Evolutionary conservation across 2,113 vertebrate genomes (phyloP), one percentile per base, ranked within the genome.

Genomic region (Equus quagga): DNA sequence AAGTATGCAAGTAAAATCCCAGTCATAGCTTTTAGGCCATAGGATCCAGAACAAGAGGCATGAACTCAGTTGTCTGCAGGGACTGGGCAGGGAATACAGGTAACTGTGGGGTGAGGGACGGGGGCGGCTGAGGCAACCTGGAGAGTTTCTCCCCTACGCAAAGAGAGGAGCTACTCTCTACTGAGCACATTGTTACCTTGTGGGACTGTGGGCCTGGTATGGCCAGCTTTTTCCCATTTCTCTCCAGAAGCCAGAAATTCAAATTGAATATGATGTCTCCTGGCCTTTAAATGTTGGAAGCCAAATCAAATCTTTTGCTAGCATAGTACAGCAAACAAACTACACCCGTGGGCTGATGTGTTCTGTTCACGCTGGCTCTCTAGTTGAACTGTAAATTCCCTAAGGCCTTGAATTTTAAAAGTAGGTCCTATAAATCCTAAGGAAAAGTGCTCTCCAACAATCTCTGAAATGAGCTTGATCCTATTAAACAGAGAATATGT

Each of bases 391-490:
- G 49, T 95, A 92, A 96, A 81, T 95, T 24, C 60, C 65, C 65
- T 56, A 24, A 96, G 89, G 88, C 64, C 51, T 84, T 49, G 23
- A 28, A 93, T 93, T 94, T 79, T 85, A 94, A 91, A 96, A 96
- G 80, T 49, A 86, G 56, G 76, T 69, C 70, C 44, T 87, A 17
- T 89, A 97, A 95, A 90, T 83, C 49, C 85, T 96, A 82, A 97
- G 93, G 76, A 58, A 94, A 97, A 95, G 70, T 94, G 56, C 72
- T 97, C 67, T 94, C 56, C 13, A 82, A 81, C 88, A 89, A 86
- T 94, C 92, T 96, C 83, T 54, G 41, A 88, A 96, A 97, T 88
- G 90, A 98, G 84, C 41, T 96, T 92, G 80, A 89, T 95, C 97
- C 88, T 97, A 85, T 94, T 97, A 96, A 98, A 95, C 90, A 95